Evolutionary conservation across 1,140 invertebrate genomes (phyloP).

Genomic region (Idris sp.): DNA sequence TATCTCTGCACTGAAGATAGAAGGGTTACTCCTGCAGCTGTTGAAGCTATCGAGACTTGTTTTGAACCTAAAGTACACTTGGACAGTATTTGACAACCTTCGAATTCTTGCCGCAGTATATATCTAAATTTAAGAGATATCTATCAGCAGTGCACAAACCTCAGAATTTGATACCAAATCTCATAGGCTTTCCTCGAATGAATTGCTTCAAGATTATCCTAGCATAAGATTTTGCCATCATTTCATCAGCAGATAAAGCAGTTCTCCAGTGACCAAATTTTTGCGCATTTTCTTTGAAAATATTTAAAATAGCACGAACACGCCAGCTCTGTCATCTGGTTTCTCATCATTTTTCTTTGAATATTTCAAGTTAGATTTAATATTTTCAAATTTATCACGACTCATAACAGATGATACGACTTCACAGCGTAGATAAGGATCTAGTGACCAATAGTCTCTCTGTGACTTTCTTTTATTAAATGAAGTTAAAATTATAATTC

Average conservation of each 20-base stretch:
- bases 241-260: slow-evolving; percentile 11
- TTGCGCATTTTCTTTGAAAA: slow-evolving; percentile 33
- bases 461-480: slow-evolving; percentile 40
- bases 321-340: slow-evolving; percentile 18
- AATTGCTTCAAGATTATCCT: slow-evolving; percentile 29
- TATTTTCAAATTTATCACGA: slow-evolving; percentile 28
- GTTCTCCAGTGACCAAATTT: slow-evolving; percentile 20
- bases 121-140: slow-evolving; percentile 25
- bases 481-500: background rate
- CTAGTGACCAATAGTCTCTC: slow-evolving; percentile 41
- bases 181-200: slow-evolving; percentile 23
- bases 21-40: background rate
- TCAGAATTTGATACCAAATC: slow-evolving; percentile 46
- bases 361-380: slow-evolving; percentile 40
- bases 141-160: slow-evolving; percentile 29
- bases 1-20: background rate
- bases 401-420: slow-evolving; percentile 31
- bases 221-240: slow-evolving; percentile 35
- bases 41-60: slow-evolving; percentile 1
- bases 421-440: slow-evolving; percentile 23
- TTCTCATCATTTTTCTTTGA: slow-evolving; percentile 29
- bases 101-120: slow-evolving; percentile 40
- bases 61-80: slow-evolving; percentile 24
- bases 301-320: slow-evolving; percentile 7
- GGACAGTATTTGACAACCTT: background rate